Evolutionary conservation across 2,888 invertebrate genomes (phyloP).

Genomic region (Blastobasis lacticolella): DNA sequence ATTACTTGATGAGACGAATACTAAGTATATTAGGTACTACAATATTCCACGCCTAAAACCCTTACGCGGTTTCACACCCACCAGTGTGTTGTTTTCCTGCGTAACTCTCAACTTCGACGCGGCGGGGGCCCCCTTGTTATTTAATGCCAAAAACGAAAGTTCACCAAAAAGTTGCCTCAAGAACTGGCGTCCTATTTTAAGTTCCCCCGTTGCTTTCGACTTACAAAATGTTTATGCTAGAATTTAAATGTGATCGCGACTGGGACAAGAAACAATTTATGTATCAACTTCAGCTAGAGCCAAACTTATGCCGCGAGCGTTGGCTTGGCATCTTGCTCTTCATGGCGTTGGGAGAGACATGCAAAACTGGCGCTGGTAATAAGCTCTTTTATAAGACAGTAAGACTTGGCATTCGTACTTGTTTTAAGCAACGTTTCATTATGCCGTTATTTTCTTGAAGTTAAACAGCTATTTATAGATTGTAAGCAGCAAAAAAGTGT

Average conservation of each 20-base stretch:
- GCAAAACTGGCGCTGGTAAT: too few species aligned
- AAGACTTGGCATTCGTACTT: too few species aligned
- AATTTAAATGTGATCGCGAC: slow-evolving; percentile 5
- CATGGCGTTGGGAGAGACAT: neutral
- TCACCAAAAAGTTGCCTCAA: neutral
- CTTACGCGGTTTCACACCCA: too few species aligned
- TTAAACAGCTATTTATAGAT: too few species aligned
- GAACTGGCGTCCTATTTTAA: slow-evolving; percentile 1
- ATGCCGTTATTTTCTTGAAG: too few species aligned
- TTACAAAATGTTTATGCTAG: slow-evolving; percentile 1
- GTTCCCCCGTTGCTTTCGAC: neutral
- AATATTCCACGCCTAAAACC: too few species aligned
- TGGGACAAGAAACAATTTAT: slow-evolving; percentile 4
- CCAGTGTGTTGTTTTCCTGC: too few species aligned
- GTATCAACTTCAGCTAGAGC: neutral
- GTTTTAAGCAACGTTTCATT: too few species aligned
- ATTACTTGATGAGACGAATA: too few species aligned
- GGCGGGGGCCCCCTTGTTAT: neutral
- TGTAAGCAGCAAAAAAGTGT: too few species aligned
- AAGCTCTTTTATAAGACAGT: too few species aligned
- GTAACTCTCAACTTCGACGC: neutral
- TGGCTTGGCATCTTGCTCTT: neutral
- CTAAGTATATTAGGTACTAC: too few species aligned
- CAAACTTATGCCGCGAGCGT: neutral
- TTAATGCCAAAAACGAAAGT: slow-evolving; percentile 2